Conservation (phyloP, 1,140 invertebrate species). For the Anastrepha obliqua region DNA sequence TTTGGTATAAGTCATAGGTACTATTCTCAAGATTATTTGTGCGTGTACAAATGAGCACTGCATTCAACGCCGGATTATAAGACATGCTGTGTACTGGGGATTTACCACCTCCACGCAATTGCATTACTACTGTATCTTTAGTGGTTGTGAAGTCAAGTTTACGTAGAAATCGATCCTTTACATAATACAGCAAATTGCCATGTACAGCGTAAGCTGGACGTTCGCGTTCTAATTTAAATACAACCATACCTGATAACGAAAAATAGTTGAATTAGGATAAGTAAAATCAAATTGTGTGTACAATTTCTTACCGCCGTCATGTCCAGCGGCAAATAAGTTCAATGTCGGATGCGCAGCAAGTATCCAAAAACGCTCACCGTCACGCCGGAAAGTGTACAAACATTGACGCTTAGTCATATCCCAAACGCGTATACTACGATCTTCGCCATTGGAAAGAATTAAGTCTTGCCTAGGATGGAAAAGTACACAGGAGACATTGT, state of each 20-base stretch:
- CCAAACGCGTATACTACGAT: constrained; percentile 98
- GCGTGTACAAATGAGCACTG: constrained; percentile 88
- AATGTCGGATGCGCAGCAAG: constrained; percentile 91
- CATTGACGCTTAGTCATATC: constrained; percentile 99
- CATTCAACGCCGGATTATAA: constrained; percentile 97
- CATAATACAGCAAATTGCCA: constrained; percentile 95
- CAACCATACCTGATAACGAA: constrained; percentile 76
- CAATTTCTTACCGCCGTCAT: constrained; percentile 91
- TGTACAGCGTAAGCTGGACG: constrained; percentile 96
- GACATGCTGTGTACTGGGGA: constrained; percentile 89
- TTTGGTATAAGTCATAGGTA: constrained; percentile 94
- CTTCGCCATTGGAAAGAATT: constrained; percentile 98
- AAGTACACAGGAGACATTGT: constrained; percentile 98
- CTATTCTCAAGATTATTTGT: constrained; percentile 90
- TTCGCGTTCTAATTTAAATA: constrained; percentile 93
- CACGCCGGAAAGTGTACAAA: constrained; percentile 94
- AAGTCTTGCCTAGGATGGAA: constrained; percentile 98
- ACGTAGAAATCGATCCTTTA: constrained; percentile 94
- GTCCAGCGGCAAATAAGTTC: constrained; percentile 93
- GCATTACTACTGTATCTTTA: constrained; percentile 95
- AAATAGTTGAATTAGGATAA: neutral
- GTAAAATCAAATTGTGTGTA: neutral
- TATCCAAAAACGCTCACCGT: constrained; percentile 98
- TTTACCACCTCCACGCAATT: constrained; percentile 89
- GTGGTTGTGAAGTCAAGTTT: constrained; percentile 94